Percentiles rank a stretch among this genome's conserved stretches.
These are phyloP conservation scores for Decapterus maruadsi DNA, from an alignment of 2,797 vertebrate genomes.

Conservation along the genomic window DNA sequence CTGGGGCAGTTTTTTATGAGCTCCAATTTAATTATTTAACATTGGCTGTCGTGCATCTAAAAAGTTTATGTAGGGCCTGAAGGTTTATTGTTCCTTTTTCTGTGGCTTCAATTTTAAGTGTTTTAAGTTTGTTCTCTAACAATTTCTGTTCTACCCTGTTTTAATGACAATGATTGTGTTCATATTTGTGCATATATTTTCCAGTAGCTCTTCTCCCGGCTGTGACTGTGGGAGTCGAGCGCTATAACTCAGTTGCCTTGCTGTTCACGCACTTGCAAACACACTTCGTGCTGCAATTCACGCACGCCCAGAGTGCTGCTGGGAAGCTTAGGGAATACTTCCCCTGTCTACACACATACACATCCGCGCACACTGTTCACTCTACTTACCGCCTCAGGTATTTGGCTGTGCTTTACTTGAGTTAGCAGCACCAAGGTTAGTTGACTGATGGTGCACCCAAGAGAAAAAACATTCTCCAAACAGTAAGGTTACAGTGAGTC, in stretches of 20 bases:
- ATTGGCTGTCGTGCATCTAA: constrained; percentile 29
- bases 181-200: constrained; percentile 15
- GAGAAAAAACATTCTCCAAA: constrained; percentile 51
- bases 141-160: constrained; percentile 5
- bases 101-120: constrained; percentile 25
- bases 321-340: constrained; percentile 63
- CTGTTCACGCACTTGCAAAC: constrained; percentile 49
- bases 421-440: constrained; percentile 58
- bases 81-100: constrained; percentile 25
- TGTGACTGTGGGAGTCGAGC: constrained; percentile 40
- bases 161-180: constrained; percentile 19
- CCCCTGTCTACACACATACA: constrained; percentile 38
- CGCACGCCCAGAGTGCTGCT: constrained; percentile 57
- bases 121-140: constrained; percentile 24
- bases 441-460: constrained; percentile 36
- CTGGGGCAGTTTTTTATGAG: constrained; percentile 49
- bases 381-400: constrained; percentile 41
- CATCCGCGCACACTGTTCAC: constrained; percentile 1
- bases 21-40: constrained; percentile 56
- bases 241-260: constrained; percentile 42
- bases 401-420: constrained; percentile 54
- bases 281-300: constrained; percentile 52
- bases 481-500: constrained; percentile 47
- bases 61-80: constrained; percentile 30
- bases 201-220: constrained; percentile 18